phyloP scores from a whole-genome alignment of 2,888 invertebrate genomes.

The Drosophila leonis region DNA sequence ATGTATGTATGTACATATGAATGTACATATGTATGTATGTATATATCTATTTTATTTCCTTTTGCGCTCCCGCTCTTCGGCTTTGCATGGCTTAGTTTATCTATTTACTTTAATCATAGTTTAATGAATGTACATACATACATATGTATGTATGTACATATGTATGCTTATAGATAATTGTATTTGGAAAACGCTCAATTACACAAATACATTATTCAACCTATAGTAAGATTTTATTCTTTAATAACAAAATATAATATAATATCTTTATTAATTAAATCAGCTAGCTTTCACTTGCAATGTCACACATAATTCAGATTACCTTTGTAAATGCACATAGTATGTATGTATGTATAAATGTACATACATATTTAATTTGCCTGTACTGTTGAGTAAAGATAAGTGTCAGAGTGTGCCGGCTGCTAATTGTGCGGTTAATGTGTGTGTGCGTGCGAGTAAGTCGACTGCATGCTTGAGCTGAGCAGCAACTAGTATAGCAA shows the following conservation, averaged over 20 bases:
- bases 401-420: not conserved
- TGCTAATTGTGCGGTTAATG: conserved; percentile 7
- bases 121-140: not conserved
- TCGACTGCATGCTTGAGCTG: conserved; percentile 2
- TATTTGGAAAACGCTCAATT: no score
- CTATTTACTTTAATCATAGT: not conserved
- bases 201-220: no score
- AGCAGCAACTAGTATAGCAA: not conserved
- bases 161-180: no score
- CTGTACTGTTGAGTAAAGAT: not conserved
- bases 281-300: no score
- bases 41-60: not conserved
- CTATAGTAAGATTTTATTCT: not conserved
- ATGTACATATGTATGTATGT: not conserved
- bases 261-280: not conserved
- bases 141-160: no score
- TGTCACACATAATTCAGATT: no score
- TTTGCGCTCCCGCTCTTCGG: not conserved
- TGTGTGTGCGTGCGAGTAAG: conserved; percentile 1
- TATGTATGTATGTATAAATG: not conserved
- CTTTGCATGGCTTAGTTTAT: not conserved
- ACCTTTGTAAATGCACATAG: no score
- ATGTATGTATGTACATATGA: not conserved
- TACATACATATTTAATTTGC: not conserved
- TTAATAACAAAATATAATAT: not conserved